Evolutionary conservation across 2,113 vertebrate genomes (phyloP).

Genomic region (Eidolon helvum): DNA sequence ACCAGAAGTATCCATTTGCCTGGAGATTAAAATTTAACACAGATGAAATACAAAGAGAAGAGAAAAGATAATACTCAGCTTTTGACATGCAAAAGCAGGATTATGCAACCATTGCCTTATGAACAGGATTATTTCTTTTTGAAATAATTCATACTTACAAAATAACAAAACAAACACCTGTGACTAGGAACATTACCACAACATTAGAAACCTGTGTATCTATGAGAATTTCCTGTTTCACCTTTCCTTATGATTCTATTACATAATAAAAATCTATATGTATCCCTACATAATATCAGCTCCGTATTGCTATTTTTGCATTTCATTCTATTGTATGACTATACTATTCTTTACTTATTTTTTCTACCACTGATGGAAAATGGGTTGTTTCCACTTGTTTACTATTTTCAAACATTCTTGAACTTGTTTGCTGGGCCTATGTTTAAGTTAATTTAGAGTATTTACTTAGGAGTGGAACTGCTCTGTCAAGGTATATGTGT

Average conservation of each 20-base stretch:
- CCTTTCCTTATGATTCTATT: not conserved
- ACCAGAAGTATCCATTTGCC: not conserved
- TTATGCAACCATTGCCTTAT: not conserved
- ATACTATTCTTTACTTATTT: not conserved
- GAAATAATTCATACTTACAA: not conserved
- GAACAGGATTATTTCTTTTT: not conserved
- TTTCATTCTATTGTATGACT: not conserved
- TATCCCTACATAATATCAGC: not conserved
- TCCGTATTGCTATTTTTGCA: fast-evolving
- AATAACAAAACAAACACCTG: not conserved
- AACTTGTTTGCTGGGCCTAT: not conserved
- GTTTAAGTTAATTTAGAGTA: not conserved
- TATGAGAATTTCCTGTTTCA: not conserved
- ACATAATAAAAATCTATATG: not conserved
- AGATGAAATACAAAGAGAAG: not conserved
- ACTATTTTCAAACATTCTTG: not conserved
- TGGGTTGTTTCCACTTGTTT: not conserved
- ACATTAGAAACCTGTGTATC: not conserved
- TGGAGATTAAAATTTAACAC: not conserved
- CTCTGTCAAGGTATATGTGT: not conserved
- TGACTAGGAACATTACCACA: not conserved
- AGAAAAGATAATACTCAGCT: not conserved
- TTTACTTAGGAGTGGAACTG: not conserved
- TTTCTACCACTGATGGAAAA: not conserved
- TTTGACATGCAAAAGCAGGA: not conserved